Base-by-base conservation (phyloP, 2,888 invertebrate species). In the Unio pictorum region DNA sequence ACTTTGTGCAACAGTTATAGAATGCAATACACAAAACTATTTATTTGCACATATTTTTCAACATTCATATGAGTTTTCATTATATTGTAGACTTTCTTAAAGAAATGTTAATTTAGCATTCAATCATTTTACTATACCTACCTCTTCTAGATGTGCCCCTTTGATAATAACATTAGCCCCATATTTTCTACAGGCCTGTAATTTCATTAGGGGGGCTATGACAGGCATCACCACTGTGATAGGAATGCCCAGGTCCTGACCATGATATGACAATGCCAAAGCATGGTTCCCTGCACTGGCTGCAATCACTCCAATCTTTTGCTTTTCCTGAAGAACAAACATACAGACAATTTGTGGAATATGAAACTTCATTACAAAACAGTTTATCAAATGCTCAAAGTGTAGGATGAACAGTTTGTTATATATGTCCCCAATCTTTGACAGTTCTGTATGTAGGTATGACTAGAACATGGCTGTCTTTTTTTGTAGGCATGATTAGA, bases 231-330 rank as follows among this genome's bases (percentile, higher is more conserved):
- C 95, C 7, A 98, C 96, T 0, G 95, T 95, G 28, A 90, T 86
- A 3, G 87, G 86, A 23, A 90, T 86, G 17, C 83, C 91, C 15
- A 96, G 91, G 71, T 92, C 92, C 79, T 92, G 91, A 0, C 95
- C 95, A 87, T 96, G 96, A 88, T 94, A 96, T 78, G 94, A 93
- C 63, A 96, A 91, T 1, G 94, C 94, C 81, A 96, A 93, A 0
- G 98, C 97, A 90, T 98, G 98, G 90, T 98, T 98, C 0, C 98
- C 98, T 67, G 97, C 92, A 0, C 97, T 97, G 0, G 98, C 97
- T 0, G 97, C 96, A 71, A 97, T 95, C 0, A 98, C 96, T 1
- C 23, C 23, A 23, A 23, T 23, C 23, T 23, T 23, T 23, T 23
- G 23, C 23, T 23, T 23, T 23, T 23, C 23, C 23, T 23, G 23